Base-by-base conservation (phyloP, 2,888 invertebrate species). In the Drosophila maculinotata region DNA sequence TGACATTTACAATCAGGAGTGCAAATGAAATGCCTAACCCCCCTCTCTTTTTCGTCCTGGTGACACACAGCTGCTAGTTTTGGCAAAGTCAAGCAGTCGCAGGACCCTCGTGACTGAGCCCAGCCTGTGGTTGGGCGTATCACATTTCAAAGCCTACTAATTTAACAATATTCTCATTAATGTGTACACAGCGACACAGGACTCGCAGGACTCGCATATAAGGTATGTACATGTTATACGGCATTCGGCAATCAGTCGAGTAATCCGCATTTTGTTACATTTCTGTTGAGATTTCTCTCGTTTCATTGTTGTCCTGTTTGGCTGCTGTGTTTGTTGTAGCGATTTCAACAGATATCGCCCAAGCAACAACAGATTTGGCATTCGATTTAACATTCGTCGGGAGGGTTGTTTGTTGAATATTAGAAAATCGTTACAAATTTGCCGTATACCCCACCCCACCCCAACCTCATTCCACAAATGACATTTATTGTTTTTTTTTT, bases 141-240 rank as follows among this genome's bases (percentile, higher is more conserved):
- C 90, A 81, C 90, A 90, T 90, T 90, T 89, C 90, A 89, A 87
- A 90, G 87, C 83, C 90, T 79, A 81, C 89, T 89, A 90, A 90
- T 90, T 90, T 89, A 90, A 89, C 90, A 90, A 90, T 90, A 90
- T 90, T 89, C 90, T 89, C 90, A 90, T 90, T 89, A 90, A 89
- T 90, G 87, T 80, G 79, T 87, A 67, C 87, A 86, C 82, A 81
- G 83, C 69, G 65, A 69, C 62, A 51, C 38, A 66, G 54, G 66
- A 66, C 49, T 35, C 58, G 39, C 10, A 25, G 26, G 23, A 44
- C 23, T 47, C 38, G 47, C 15, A 20, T 20, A 4, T 20, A 20
- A 20, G n/a, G n/a, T n/a, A n/a, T n/a, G n/a, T n/a, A n/a, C n/a
- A n/a, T n/a, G n/a, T n/a, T 3, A 25, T 17, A 30, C 23, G 17